Percentiles rank a stretch among this genome's conserved stretches.
Evolutionary conservation across 2,797 vertebrate genomes (phyloP).

Genomic region (Anabacerthia variegaticeps): DNA sequence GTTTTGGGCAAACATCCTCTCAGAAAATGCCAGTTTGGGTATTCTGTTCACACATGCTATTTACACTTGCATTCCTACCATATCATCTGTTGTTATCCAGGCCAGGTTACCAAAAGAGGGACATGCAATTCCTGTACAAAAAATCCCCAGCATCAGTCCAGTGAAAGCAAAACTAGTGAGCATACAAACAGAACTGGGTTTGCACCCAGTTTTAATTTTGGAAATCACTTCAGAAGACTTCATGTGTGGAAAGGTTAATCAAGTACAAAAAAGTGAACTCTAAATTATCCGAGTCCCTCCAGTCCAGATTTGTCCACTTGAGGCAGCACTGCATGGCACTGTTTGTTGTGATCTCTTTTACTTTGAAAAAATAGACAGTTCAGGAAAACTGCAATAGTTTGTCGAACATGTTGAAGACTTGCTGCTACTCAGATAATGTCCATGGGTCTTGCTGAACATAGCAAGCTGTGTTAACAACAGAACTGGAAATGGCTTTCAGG

Average conservation of each 20-base stretch:
- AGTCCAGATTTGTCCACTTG: not conserved
- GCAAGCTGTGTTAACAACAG: not conserved
- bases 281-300: not conserved
- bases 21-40: not conserved
- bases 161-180: not conserved
- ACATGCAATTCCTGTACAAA: not conserved
- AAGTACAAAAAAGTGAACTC: not conserved
- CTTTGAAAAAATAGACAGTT: not conserved
- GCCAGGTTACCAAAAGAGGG: not conserved
- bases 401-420: not conserved
- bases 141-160: not conserved
- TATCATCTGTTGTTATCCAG: not conserved
- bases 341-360: not conserved
- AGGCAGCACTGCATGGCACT: not conserved
- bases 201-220: not conserved
- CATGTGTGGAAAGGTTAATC: not conserved
- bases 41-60: not conserved
- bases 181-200: not conserved
- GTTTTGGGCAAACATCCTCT: constrained; percentile 6
- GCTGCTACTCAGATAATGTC: not conserved
- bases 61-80: not conserved
- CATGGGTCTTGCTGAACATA: not conserved
- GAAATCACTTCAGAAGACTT: not conserved
- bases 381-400: not conserved
- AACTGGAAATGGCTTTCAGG: not conserved